Conservation (phyloP, 2,888 invertebrate genomes). For the Drosophila borborema region DNA sequence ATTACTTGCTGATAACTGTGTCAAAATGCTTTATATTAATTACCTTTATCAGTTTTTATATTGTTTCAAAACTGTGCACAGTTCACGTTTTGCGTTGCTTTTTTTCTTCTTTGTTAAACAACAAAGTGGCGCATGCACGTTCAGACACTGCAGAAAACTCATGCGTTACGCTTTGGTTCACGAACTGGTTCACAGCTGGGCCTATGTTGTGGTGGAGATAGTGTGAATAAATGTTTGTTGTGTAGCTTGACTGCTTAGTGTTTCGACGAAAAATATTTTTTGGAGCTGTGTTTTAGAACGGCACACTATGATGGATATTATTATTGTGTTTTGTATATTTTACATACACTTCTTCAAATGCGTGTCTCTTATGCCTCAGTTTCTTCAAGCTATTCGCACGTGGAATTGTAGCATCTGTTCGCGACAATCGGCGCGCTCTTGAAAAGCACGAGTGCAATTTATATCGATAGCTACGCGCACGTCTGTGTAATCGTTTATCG, state of each 20-base stretch:
- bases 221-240: constrained; percentile 11
- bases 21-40: constrained; percentile 30
- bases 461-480: constrained; percentile 27
- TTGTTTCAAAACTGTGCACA: constrained; percentile 41
- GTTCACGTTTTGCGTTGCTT: constrained; percentile 65
- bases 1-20: constrained; percentile 11
- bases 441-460: not conserved
- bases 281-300: not conserved
- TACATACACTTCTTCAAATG: not conserved
- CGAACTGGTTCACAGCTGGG: constrained; percentile 45
- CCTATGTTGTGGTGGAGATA: not conserved
- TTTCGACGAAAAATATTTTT: not conserved
- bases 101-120: constrained; percentile 68
- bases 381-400: constrained; percentile 6
- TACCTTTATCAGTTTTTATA: constrained; percentile 67
- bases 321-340: not conserved
- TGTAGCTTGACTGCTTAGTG: not conserved
- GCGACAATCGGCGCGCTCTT: constrained; percentile 1
- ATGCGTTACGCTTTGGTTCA: constrained; percentile 17
- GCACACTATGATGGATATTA: not conserved
- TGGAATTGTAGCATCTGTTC: not conserved
- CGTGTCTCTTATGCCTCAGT: not conserved
- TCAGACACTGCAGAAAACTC: constrained; percentile 35
- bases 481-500: not conserved
- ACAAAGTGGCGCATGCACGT: constrained; percentile 51